Percentiles rank a stretch among this genome's conserved stretches.
These are phyloP conservation scores for Podarcis muralis DNA, from an alignment of 2,113 vertebrate genomes.

Conservation along the genomic window DNA sequence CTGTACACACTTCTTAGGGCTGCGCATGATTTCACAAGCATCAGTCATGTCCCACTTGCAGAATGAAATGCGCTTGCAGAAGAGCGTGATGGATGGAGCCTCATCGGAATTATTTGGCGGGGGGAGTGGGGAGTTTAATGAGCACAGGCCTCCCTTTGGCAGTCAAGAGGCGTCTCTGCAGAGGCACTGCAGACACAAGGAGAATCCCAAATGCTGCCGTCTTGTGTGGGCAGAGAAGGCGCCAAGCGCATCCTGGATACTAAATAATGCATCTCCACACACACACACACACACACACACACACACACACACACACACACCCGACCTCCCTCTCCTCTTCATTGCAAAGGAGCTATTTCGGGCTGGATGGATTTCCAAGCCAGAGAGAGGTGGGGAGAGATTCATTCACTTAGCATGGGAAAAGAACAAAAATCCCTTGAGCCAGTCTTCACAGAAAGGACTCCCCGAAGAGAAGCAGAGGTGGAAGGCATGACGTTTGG, in stretches of 20 bases:
- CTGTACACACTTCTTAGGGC: not conserved
- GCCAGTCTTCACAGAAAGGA: not conserved
- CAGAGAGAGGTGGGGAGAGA: not conserved
- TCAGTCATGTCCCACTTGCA: not conserved
- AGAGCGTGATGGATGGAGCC: too few relatives aligned
- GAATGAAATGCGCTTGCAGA: too few relatives aligned
- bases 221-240: not conserved
- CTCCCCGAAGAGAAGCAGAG: not conserved
- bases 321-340: not conserved
- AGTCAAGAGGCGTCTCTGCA: not conserved
- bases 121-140: accelerated
- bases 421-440: not conserved
- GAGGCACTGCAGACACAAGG: not conserved
- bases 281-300: accelerated
- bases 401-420: not conserved
- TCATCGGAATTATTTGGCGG: too few relatives aligned
- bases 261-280: conserved; percentile 44
- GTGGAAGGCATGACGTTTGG: not conserved
- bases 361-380: not conserved
- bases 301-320: accelerated
- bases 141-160: not conserved
- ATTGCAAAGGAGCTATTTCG: conserved; percentile 27
- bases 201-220: not conserved
- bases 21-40: not conserved
- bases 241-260: conserved; percentile 12